Evolutionary conservation across 2,797 vertebrate species (phyloP).

Genomic region (Synanceia verrucosa): DNA sequence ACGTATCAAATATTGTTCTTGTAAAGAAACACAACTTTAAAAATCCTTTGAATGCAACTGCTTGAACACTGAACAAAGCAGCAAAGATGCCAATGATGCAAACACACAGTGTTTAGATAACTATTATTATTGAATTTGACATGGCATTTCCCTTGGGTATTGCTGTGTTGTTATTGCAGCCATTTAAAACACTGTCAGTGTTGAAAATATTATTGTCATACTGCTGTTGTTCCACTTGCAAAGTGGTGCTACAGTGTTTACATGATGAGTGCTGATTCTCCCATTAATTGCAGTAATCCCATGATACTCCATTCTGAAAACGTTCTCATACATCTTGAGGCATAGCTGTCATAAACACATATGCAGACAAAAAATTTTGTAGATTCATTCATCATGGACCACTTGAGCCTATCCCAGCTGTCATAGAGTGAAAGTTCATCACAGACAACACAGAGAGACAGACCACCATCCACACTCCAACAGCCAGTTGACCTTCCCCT

Average conservation of each 20-base stretch:
- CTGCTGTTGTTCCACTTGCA: not conserved
- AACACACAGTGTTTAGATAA: not conserved
- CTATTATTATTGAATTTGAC: not conserved
- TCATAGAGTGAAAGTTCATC: too few species aligned
- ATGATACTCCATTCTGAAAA: slow-evolving; percentile 2
- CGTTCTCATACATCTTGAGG: slow-evolving; percentile 1
- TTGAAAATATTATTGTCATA: not conserved
- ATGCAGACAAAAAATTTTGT: too few species aligned
- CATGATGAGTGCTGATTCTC: not conserved
- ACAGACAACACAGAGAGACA: not conserved
- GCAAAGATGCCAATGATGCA: not conserved
- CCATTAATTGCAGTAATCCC: slow-evolving; percentile 6
- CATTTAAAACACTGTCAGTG: not conserved
- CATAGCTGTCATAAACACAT: not conserved
- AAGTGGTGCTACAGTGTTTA: not conserved
- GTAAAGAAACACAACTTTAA: not conserved
- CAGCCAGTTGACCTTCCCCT: too few species aligned
- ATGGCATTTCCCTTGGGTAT: not conserved
- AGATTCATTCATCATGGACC: too few species aligned
- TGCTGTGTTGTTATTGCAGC: not conserved
- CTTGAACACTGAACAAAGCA: slow-evolving; percentile 10
- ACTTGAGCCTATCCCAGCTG: too few species aligned
- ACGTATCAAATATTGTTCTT: not conserved
- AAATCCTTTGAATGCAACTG: not conserved
- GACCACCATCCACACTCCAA: too few species aligned